Evolutionary conservation across 2,797 vertebrate genomes (phyloP).

Genomic region (Phylloscopus collybita): DNA sequence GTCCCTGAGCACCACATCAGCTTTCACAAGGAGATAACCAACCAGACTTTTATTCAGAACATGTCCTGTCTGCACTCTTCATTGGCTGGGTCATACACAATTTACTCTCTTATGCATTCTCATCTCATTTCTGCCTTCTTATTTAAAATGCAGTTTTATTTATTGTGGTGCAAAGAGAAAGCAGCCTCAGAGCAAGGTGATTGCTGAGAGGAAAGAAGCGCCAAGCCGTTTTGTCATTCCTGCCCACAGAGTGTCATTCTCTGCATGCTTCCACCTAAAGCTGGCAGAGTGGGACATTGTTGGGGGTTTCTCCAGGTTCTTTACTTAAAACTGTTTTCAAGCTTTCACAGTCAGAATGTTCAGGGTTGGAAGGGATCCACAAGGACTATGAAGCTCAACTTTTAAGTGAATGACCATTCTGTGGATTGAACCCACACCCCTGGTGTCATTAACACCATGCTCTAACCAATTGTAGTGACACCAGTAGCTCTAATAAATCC

Average conservation of each 20-base stretch:
- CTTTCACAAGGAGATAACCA: not conserved
- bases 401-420: not conserved
- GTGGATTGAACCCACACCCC: not conserved
- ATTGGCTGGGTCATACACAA: conserved; percentile 9
- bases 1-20: not conserved
- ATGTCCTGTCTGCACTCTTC: conserved; percentile 5
- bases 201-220: not conserved
- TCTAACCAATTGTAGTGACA: not conserved
- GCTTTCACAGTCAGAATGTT: not conserved
- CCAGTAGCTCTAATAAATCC: not conserved
- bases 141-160: conserved; percentile 59
- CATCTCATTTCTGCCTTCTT: conserved; percentile 44
- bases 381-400: not conserved
- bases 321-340: not conserved
- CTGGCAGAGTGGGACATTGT: not conserved
- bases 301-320: not conserved
- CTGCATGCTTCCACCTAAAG: not conserved
- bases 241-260: not conserved
- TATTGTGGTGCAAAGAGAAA: conserved; percentile 40
- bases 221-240: conserved; percentile 8
- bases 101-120: conserved; percentile 41
- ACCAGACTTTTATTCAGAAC: not conserved
- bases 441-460: not conserved
- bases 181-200: conserved; percentile 43
- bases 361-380: not conserved